Evolutionary conservation across 2,113 vertebrate species (phyloP), one percentile per base, ranked within the genome.

Genomic region (Saguinus imperator): DNA sequence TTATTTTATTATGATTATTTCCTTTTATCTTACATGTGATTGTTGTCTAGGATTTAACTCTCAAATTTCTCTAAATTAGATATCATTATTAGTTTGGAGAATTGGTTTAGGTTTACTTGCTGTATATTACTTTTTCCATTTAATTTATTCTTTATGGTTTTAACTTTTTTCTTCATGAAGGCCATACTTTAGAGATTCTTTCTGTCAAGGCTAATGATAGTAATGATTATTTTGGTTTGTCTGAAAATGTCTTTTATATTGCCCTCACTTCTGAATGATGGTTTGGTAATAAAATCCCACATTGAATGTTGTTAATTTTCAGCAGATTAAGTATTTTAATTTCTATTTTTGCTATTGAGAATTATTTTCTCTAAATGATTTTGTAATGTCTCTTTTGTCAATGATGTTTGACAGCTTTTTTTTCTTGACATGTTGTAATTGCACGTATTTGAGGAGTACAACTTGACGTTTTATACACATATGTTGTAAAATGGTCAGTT

Each of bases 1-100:
- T 35, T 70, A 72, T 83, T 96, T 96, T 93, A 91, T 64, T 87
- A n/a, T 87, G 20, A 87, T 70, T 64, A 52, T 27, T 76, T 94
- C 3, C 3, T 82, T 45, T 32, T 57, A 48, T 61, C 43, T 89
- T 43, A 77, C 3, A 81, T 73, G 32, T 90, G 8, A 66, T 77
- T 81, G 8, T 52, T 89, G 76, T 72, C 58, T 10, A 43, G 17
- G 25, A 77, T 95, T 91, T 96, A 84, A 87, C 40, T 68, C 12
- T 27, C 11, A 37, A 75, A 64, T 80, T 88, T 8, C 61, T 52
- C 57, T 75, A 92, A 76, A 87, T 64, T 82, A 20, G 58, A 70
- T 70, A 93, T 91, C 68, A 43, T 84, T 91, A 52, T 91, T 93
- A 82, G 27, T 89, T 88, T 68, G 52, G 32, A 61, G 58, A 94